Evolutionary conservation across 2,888 invertebrate species (phyloP).

Genomic region (Meiosimyza decipiens): DNA sequence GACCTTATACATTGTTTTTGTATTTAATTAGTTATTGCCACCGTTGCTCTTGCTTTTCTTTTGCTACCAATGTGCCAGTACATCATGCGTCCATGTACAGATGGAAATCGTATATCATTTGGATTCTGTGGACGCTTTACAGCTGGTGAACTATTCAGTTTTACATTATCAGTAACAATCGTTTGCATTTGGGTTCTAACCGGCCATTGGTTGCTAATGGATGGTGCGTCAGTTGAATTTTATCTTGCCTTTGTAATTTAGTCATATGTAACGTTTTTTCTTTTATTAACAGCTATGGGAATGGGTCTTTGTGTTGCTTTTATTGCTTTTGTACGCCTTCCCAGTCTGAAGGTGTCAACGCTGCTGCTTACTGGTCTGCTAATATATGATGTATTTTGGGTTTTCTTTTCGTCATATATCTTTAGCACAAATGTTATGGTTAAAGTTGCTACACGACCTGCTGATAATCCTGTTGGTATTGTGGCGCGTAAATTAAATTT

Average conservation of each 20-base stretch:
- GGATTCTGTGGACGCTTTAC: conserved; percentile 94
- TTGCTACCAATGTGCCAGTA: conserved; percentile 98
- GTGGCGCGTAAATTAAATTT: conserved; percentile 93
- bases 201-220: conserved; percentile 98
- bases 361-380: conserved; percentile 91
- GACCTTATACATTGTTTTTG: neutral
- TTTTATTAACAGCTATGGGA: conserved; percentile 82
- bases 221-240: conserved; percentile 72
- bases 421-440: conserved; percentile 99
- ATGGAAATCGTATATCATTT: conserved; percentile 86
- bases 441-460: conserved; percentile 86
- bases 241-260: conserved; percentile 4
- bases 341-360: conserved; percentile 95
- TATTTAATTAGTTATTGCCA: conserved; percentile 84
- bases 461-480: conserved; percentile 92
- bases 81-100: conserved; percentile 85
- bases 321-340: conserved; percentile 95
- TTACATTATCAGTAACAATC: conserved; percentile 89
- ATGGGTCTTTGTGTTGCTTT: conserved; percentile 98
- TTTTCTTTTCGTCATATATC: conserved; percentile 97
- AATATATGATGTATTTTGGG: conserved; percentile 98
- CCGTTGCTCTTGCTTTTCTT: conserved; percentile 95
- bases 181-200: conserved; percentile 98
- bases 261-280: conserved; percentile 8
- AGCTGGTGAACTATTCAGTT: conserved; percentile 92